phyloP scores from a whole-genome alignment of 2,888 invertebrate species.

The Elegia similella region DNA sequence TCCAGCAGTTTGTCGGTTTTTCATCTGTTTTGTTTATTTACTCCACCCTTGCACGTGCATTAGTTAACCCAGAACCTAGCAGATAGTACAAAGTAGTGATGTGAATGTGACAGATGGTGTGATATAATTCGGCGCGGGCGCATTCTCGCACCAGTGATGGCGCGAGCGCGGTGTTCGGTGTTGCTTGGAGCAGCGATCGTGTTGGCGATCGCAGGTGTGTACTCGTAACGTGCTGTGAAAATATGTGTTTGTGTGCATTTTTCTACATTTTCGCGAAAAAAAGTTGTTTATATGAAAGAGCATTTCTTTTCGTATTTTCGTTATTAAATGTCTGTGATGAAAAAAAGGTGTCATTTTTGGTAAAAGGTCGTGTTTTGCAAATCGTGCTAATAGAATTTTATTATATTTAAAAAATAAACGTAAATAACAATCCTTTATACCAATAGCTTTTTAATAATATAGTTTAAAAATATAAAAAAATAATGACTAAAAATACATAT shows the following conservation, averaged over 20 bases:
- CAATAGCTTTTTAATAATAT: no score
- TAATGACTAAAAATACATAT: no score
- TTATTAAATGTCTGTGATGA: background rate
- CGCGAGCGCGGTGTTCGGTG: slow-evolving; percentile 38
- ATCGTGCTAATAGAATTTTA: no score
- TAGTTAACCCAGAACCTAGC: background rate
- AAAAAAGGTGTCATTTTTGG: no score
- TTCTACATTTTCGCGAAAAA: background rate
- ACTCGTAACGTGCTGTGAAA: slow-evolving; percentile 15
- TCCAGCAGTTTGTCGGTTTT: background rate
- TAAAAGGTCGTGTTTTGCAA: no score
- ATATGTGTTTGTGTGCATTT: slow-evolving; percentile 16
- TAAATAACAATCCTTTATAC: no score
- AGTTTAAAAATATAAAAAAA: no score
- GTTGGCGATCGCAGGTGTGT: slow-evolving; percentile 40
- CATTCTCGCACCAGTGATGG: slow-evolving; percentile 46
- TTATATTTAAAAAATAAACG: no score
- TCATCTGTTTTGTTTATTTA: background rate
- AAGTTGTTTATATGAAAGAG: background rate
- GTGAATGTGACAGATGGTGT: slow-evolving; percentile 22
- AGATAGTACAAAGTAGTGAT: background rate
- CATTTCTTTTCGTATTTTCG: background rate
- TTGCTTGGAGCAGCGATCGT: slow-evolving; percentile 32
- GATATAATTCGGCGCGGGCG: slow-evolving; percentile 41
- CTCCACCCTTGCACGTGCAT: background rate